phyloP scores from a whole-genome alignment of 2,113 vertebrate species.

The Fulmarus glacialis region DNA sequence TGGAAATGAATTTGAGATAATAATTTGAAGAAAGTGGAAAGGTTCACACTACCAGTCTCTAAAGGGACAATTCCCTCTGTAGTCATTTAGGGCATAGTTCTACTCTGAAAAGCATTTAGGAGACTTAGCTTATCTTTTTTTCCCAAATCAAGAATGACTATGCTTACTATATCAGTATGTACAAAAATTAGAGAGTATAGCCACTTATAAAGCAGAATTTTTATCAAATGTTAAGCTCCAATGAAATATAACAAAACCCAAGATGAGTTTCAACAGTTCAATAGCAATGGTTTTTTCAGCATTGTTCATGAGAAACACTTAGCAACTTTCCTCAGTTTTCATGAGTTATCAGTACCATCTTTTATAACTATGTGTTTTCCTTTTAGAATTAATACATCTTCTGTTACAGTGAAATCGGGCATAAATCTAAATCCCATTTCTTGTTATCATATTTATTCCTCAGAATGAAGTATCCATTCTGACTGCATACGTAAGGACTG shows the following conservation, averaged over 20 bases:
- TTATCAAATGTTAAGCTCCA: neutral
- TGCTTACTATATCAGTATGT: neutral
- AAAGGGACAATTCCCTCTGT: neutral
- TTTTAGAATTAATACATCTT: neutral
- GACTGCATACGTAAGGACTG: rapidly evolving
- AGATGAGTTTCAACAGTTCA: neutral
- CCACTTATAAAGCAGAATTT: neutral
- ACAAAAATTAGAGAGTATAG: neutral
- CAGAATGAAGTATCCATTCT: neutral
- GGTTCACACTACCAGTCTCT: neutral
- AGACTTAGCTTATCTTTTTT: neutral
- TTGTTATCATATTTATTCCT: neutral
- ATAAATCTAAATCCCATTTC: neutral
- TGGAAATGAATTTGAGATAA: neutral
- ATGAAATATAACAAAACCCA: neutral
- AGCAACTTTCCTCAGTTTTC: neutral
- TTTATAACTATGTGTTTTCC: neutral
- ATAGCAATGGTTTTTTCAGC: neutral
- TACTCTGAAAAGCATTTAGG: neutral
- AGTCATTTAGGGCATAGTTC: neutral
- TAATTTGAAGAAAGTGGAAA: neutral
- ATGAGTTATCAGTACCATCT: neutral
- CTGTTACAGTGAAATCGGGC: neutral
- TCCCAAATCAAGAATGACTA: neutral
- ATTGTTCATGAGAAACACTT: neutral